Base-by-base conservation (phyloP, 2,888 invertebrate genomes). In the Halictus quadricinctus region DNA sequence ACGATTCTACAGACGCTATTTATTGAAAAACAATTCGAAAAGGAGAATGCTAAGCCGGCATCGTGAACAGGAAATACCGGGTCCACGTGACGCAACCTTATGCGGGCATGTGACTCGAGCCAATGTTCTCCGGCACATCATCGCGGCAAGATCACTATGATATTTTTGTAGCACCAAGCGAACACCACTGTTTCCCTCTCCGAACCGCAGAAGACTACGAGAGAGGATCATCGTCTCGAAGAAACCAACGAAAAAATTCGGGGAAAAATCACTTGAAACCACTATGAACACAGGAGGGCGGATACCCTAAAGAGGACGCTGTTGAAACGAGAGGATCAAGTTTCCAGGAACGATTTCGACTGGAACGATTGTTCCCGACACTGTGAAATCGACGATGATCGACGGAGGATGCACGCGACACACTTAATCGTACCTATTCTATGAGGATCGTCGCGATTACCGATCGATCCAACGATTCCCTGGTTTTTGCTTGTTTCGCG, bases 41-140 rank as follows among this genome's bases (percentile, higher is more conserved):
- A 25, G 7, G 6, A 15, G n/a, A 0, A n/a, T n/a, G 29, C 15
- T 13, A 64, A 25, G 64, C 64, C 60, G 60, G 25, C 66, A 70
- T 13, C 36, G 21, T 12, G 25, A 75, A 66, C n/a, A 75, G 84
- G 84, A 84, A 72, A 76, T 60, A 21, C n/a, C 43, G 12, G 43
- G 36, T 79, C 85, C 85, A 86, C 85, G 81, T 86, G 87, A 83
- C 66, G 86, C 83, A 83, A 87, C 83, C 86, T 83, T 87, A 83
- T 87, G 80, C 83, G 87, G 86, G 78, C 77, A 80, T 87, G 80
- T 64, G 85, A 81, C 85, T 81, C 81, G 81, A 73, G 41, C 60
- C 64, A 69, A 74, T 13, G 66, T 79, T 73, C 76, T 60, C 58
- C 72, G 72, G 80, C 80, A 41, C 58, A 70, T 64, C 50, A 36